Base-by-base conservation (phyloP, 1,140 invertebrate genomes). In the Trachymyrmex cornetzi region DNA sequence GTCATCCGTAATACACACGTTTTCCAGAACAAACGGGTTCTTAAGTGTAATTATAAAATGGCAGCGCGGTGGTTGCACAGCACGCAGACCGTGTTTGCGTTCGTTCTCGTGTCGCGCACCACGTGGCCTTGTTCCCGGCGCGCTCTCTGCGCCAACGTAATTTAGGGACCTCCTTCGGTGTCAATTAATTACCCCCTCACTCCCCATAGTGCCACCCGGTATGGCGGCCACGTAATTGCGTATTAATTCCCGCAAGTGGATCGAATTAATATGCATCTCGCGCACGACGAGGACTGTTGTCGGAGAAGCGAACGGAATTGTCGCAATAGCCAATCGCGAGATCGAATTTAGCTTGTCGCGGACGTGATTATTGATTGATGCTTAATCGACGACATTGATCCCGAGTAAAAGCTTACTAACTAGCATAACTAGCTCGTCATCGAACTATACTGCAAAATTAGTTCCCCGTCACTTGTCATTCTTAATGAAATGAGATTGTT, bases 231-330 rank as follows among this genome's bases (percentile, higher is more conserved):
- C 63, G 86, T 90, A 90, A 90, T 90, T 88, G 86, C 53, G 64
- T 82, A 90, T 90, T 90, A 90, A 88, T 84, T 88, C 77, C 30
- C 72, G 81, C 85, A 90, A 88, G 61, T 90, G 89, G 81, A 90
- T 90, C 77, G 80, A 90, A 90, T 90, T 90, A 90, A 90, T 90
- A 90, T 88, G 75, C 89, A 75, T 57, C 61, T 63, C 19, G n/a
- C 19, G 61, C 16, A 14, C 14, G 64, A 44, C 27, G 38, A 30
- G 48, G 71, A 24, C 72, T 53, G 34, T 27, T 55, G 19, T 89
- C 48, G 71, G 16, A 5, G 77, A 77, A 30, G 75, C 77, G 57
- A 77, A 69, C 0, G 38, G 48, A 75, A 88, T 89, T 30, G 48
- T 34, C 22, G 14, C 0, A n/a, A 57, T 48, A 27, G 22, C 16